phyloP scores from a whole-genome alignment of 2,113 vertebrate genomes.

The Amazona vittata region DNA sequence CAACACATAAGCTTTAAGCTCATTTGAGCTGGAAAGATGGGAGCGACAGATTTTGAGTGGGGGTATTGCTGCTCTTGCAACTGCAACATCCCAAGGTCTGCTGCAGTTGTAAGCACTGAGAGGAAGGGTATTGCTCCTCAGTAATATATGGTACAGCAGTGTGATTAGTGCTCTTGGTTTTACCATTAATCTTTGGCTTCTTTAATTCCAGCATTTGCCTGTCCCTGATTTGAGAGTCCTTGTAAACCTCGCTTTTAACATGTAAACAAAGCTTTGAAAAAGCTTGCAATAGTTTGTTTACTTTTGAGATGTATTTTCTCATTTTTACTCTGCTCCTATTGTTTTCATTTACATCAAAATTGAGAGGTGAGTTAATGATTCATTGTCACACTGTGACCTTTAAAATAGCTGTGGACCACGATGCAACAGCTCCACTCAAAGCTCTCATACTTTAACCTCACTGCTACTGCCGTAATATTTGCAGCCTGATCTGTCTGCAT shows the following conservation, averaged over 20 bases:
- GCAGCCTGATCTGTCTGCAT: slow-evolving; percentile 76
- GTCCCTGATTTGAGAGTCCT: background rate
- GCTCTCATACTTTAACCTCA: slow-evolving; percentile 50
- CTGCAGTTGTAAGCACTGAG: background rate
- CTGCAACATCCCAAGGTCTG: slow-evolving; percentile 3
- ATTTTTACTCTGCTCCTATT: slow-evolving; percentile 40
- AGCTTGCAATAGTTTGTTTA: background rate
- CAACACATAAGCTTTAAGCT: background rate
- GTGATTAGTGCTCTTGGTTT: background rate
- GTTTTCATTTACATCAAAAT: slow-evolving; percentile 78
- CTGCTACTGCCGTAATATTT: slow-evolving; percentile 77
- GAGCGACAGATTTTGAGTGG: background rate
- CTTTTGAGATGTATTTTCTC: slow-evolving; percentile 30
- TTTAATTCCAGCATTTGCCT: background rate
- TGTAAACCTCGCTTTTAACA: background rate
- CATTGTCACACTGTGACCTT: slow-evolving; percentile 83
- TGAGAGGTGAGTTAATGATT: slow-evolving; percentile 90
- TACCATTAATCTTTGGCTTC: background rate
- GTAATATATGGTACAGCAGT: background rate
- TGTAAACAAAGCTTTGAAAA: background rate
- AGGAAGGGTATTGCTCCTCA: background rate
- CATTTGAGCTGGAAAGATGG: slow-evolving; percentile 16
- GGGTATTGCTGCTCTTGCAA: slow-evolving; percentile 21
- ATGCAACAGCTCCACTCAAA: slow-evolving; percentile 58
- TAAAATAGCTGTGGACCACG: slow-evolving; percentile 76